These are phyloP conservation scores for Diorhabda sublineata DNA, from an alignment of 1,140 invertebrate species.

Conservation along the genomic window DNA sequence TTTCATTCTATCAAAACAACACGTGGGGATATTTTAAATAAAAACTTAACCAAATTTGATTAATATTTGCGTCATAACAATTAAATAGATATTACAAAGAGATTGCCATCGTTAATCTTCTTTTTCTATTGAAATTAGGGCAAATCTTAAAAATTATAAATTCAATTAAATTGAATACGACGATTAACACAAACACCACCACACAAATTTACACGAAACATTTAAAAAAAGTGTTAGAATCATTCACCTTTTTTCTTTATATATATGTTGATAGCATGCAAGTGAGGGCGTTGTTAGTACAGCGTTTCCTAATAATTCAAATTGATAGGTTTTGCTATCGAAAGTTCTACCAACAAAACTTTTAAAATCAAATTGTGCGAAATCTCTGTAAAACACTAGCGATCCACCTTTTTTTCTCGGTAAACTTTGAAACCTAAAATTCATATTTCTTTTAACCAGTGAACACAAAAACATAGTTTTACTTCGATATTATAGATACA, in stretches of 20 bases:
- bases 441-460: neutral
- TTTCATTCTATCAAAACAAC: too few species aligned
- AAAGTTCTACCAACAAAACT: constrained; percentile 14
- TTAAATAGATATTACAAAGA: too few species aligned
- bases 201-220: constrained; percentile 6
- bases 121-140: too few species aligned
- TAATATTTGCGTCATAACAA: too few species aligned
- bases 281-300: constrained; percentile 27
- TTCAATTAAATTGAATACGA: neutral
- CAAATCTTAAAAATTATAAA: too few species aligned
- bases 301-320: constrained; percentile 50
- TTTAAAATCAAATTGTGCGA: constrained; percentile 15
- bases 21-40: too few species aligned
- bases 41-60: too few species aligned
- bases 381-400: constrained; percentile 12
- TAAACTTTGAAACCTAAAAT: constrained; percentile 15
- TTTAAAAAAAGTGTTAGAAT: neutral
- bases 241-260: constrained; percentile 17
- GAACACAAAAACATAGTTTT: neutral
- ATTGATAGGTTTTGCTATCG: constrained; percentile 13
- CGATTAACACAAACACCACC: constrained; percentile 1
- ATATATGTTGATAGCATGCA: constrained; percentile 23
- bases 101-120: too few species aligned
- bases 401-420: constrained; percentile 3
- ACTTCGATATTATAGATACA: too few species aligned